Evolutionary conservation across 2,797 vertebrate species (phyloP).

Genomic region (Microcaecilia unicolor): DNA sequence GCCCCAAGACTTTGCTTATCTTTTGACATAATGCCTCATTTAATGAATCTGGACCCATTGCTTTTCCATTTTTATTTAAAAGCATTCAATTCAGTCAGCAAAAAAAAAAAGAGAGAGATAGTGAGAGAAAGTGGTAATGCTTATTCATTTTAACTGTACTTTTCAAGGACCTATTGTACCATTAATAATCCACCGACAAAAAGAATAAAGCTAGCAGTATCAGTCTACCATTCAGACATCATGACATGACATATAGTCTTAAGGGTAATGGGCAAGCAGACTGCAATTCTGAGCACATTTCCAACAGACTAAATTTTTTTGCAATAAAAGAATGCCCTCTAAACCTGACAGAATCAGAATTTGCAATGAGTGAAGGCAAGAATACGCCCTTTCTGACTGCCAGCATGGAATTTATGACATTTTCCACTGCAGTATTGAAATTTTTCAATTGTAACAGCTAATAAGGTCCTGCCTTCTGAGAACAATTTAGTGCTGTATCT

Average conservation of each 20-base stretch:
- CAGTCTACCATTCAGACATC: not conserved
- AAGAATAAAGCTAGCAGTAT: not conserved
- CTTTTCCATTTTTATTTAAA: conserved; percentile 4
- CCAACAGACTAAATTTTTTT: not conserved
- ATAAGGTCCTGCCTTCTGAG: too few relatives aligned
- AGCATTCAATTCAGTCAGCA: conserved; percentile 5
- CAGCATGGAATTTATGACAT: too few relatives aligned
- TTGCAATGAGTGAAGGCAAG: too few relatives aligned
- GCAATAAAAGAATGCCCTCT: not conserved
- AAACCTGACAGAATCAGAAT: not conserved
- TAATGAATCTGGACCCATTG: conserved; percentile 18
- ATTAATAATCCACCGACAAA: conserved; percentile 41
- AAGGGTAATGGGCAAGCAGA: not conserved
- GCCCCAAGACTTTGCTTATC: conserved; percentile 36
- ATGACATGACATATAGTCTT: not conserved
- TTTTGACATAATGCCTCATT: conserved; percentile 35
- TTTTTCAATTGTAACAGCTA: too few relatives aligned
- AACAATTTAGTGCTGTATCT: too few relatives aligned
- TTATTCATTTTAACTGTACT: conserved; percentile 58
- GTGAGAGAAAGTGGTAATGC: conserved; percentile 10
- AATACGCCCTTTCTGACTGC: too few relatives aligned
- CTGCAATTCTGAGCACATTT: not conserved
- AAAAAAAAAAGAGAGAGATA: not conserved
- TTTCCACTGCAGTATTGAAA: too few relatives aligned
- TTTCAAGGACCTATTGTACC: conserved; percentile 60